Evolutionary conservation across 2,113 vertebrate genomes (phyloP), one percentile per base, ranked within the genome.

Genomic region (Calypte anna): DNA sequence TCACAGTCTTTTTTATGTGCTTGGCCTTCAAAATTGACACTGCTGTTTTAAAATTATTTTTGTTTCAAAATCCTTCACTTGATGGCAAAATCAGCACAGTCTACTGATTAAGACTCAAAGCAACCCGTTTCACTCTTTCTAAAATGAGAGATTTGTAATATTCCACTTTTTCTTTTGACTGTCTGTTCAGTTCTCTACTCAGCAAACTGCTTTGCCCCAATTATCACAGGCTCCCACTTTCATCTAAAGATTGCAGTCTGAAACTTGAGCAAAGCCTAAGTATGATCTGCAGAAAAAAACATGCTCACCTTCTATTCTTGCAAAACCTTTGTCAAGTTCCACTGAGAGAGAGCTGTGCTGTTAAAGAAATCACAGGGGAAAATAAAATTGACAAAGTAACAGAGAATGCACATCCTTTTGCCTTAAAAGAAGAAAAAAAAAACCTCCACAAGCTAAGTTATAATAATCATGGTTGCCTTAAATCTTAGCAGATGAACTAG

Each of bases 251-350:
- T 59, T 86, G 50, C 20, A 73, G 8, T 70, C 67, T 38, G 46
- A 83, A 87, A 75, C 50, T 74, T 86, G 9, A 93, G 50, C 54
- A 91, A 93, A 92, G 91, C 21, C 25, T 50, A 48, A n/a, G 30
- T 57, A 18, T 30, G 33, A 79, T 46, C 72, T 63, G 58, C 51
- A 69, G n/a, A 50, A 74, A 77, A 67, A 70, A 89, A 24, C 9
- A 40, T 36, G 22, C 43, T 93, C 58, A 91, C 30, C 55, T 90
- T 63, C 44, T 43, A 36, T 68, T 84, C 57, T 33, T 67, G 21
- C 25, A 94, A 94, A 92, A 72, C 25, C 8, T 79, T 61, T 84
- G 31, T 44, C 53, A 18, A 87, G 59, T 78, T 89, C 57, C 44
- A 79, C 38, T 55, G 15, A 75, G 28, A 89, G 10, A 36, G 9